These are phyloP conservation scores for Metalampra italica DNA, from an alignment of 2,888 invertebrate genomes.

Conservation along the genomic window DNA sequence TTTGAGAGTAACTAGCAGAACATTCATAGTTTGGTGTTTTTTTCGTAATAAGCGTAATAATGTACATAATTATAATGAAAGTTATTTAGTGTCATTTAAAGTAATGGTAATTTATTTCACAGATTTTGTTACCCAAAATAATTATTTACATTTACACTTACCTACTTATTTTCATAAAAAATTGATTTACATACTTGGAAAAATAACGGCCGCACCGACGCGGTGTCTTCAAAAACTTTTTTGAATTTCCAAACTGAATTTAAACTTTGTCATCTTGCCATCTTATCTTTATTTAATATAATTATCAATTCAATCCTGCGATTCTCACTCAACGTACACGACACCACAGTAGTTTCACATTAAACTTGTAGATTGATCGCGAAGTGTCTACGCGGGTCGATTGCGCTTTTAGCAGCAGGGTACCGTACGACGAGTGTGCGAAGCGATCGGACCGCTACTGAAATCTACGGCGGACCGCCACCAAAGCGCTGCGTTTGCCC, in stretches of 20 bases:
- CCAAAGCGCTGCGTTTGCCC: slow-evolving; percentile 10
- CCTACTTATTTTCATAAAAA: too few species aligned
- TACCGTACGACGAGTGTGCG: slow-evolving; percentile 18
- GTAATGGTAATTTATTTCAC: too few species aligned
- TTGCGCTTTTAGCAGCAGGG: neutral
- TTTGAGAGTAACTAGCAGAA: too few species aligned
- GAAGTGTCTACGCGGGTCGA: slow-evolving; percentile 7
- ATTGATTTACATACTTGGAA: neutral
- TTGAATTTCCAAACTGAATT: neutral
- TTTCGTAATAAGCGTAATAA: too few species aligned
- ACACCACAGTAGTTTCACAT: neutral
- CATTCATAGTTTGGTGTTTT: too few species aligned
- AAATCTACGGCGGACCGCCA: slow-evolving; percentile 16
- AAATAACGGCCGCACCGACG: neutral
- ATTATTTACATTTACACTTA: too few species aligned
- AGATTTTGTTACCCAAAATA: too few species aligned
- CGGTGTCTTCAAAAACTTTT: neutral
- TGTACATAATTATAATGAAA: too few species aligned
- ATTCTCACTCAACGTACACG: neutral
- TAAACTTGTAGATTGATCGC: neutral
- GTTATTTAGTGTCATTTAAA: too few species aligned
- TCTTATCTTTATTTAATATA: too few species aligned
- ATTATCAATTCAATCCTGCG: neutral
- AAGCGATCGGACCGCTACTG: slow-evolving; percentile 28
- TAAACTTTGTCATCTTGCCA: neutral